Evolutionary conservation across 2,888 invertebrate species (phyloP), one percentile per base, ranked within the genome.

Genomic region (Sphaerophoria taeniata): DNA sequence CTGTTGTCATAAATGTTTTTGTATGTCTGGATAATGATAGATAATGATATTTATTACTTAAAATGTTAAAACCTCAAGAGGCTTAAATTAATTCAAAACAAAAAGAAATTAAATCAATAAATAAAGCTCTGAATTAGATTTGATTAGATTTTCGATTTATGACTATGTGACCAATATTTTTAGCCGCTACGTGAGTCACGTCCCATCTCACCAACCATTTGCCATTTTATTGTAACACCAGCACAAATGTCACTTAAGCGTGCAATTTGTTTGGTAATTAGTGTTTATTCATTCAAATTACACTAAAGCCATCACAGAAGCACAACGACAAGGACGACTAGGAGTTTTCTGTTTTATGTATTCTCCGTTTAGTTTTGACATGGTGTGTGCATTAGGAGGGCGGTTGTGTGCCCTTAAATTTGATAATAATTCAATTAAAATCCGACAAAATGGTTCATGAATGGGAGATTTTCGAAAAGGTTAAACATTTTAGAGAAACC

Each of bases 201-300:
- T 9, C 6, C 16, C 49, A 49, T 16, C 4, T 9, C 3, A 9
- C 9, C 12, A 43, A 43, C 7, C 43, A 43, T 9, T 43, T 63
- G 47, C 47, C 63, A 47, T 33, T 61, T 47, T 61, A 61, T 61
- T 47, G 11, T 3, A 0, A 39, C 39, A 2, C 61, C 24, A 60
- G 7, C n/a, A 56, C 33, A 58, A 72, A 34, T 65, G 56, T 45
- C 45, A 47, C 47, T 9, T 24, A 5, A 53, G 51, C 58, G 67
- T 60, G 47, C 53, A 69, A 55, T 73, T 47, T 39, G 60, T 34
- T 45, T 4, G 34, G 39, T 73, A 79, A 79, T 79, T 79, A 67
- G 79, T 73, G 60, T 55, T 67, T 55, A 72, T 55, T 67, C 67
- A 55, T 36, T 49, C 31, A 31, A 60, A 63, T 45, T 63, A 47